Percentiles rank a stretch among this genome's conserved stretches.
phyloP scores from a whole-genome alignment of 2,888 invertebrate species.

The Apocheima hispidaria region DNA sequence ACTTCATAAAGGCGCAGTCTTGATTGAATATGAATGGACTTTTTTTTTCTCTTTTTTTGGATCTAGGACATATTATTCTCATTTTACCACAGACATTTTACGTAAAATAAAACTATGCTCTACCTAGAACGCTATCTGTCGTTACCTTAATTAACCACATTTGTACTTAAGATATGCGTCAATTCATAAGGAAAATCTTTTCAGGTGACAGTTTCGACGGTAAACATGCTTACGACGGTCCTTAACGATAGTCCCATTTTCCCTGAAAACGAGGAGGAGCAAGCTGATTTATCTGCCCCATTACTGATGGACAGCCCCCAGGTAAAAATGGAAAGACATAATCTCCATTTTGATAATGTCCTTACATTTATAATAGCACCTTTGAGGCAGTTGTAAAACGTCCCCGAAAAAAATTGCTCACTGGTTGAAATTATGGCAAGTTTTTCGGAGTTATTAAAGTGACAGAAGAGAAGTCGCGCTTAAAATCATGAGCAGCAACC shows the following conservation, averaged over 20 bases:
- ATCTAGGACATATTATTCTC: no score
- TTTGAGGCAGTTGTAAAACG: background rate
- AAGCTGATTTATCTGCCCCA: conserved; percentile 89
- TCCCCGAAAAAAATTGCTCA: conserved; percentile 9
- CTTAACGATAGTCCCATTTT: conserved; percentile 94
- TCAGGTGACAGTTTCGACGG: conserved; percentile 93
- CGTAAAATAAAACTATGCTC: background rate
- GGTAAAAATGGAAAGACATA: conserved; percentile 66
- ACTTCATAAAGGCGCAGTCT: background rate
- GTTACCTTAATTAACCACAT: conserved; percentile 8
- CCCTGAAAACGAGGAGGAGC: conserved; percentile 91
- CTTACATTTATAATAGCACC: conserved; percentile 39
- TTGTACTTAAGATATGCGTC: conserved; percentile 5
- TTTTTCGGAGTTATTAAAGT: conserved; percentile 29
- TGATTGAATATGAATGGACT: no score
- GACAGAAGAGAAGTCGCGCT: no score
- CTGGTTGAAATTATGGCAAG: conserved; percentile 18
- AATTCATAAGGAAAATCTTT: conserved; percentile 42
- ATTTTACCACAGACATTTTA: no score
- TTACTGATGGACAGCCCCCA: conserved; percentile 93
- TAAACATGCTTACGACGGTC: conserved; percentile 95
- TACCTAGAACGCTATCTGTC: background rate
- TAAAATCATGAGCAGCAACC: background rate
- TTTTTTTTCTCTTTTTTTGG: no score
- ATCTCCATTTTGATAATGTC: conserved; percentile 41